Evolutionary conservation across 2,888 invertebrate genomes (phyloP), one percentile per base, ranked within the genome.

Genomic region (Heliconius ismenius): DNA sequence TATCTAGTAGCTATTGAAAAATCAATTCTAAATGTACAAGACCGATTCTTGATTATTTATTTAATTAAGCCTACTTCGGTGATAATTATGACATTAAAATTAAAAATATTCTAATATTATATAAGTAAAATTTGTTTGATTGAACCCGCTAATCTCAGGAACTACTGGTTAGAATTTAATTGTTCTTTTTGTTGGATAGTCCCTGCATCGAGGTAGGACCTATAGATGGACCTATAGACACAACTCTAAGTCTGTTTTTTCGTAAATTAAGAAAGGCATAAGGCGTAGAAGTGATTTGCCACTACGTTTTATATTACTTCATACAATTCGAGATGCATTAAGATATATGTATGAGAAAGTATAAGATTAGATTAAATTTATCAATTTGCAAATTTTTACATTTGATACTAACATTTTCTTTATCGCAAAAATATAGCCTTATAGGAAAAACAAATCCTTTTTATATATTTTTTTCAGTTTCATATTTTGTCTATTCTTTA

Each of bases 281-380:
- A 60, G 24, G 24, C 60, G 1, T 24, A 60, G n/a, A 24, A 24
- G 24, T 60, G n/a, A 60, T 60, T 13, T n/a, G 13, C 24, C 13
- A 60, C 4, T 60, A 60, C n/a, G 24, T 60, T 60, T 60, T 24
- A 24, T 39, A 11, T n/a, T 24, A 24, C n/a, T 60, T 24, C 24
- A 15, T 26, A 13, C 24, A 60, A 18, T n/a, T 24, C 64, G 13
- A 36, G 36, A 36, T 36, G 64, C 64, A 32, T 65, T 36, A 4
- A 36, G 11, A 32, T 32, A 32, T 18, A 28, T 39, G 11, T 39
- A 39, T 11, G 2, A 11, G 49, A 21, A 7, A 49, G 1, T 21
- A 49, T 49, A 9, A 65, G 64, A 65, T 65, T 39, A 65, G 39
- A 65, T 65, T 65, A 39, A 24, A n/a, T 24, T 15, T 65, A 39